Base-by-base conservation (phyloP, 2,888 invertebrate species). In the Bellardia bayeri region DNA sequence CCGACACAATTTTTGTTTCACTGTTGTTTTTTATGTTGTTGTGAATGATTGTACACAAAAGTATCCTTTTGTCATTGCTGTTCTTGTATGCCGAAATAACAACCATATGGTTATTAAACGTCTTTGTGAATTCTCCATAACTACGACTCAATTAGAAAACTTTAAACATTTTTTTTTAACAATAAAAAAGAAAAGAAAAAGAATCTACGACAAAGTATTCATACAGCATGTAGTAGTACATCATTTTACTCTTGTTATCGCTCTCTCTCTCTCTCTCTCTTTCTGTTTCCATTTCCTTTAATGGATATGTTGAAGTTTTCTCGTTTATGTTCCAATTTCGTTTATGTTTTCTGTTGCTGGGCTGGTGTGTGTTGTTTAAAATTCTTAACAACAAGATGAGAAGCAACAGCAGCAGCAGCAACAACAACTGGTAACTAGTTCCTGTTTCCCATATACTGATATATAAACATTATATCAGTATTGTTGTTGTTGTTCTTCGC, bases 101-200 rank as follows among this genome's bases (percentile, higher is more conserved):
- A 54, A 74, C 69, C 80, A 85, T 81, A 75, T 80, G 85, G 75
- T 85, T 85, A 75, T 85, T 80, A 80, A 72, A 66, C 14, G 37
- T 74, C 66, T 79, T 79, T 79, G 56, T 45, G 23, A 54, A 78
- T 78, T 64, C 51, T 69, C 56, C 49, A 58, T 58, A 69, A 81
- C 75, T 63, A 45, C 63, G 82, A 64, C 86, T 79, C 79, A 86
- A 82, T 86, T 82, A 82, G 78, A 69, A 86, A 74, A 79, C 63
- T 80, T 78, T 64, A 37, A 71, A 78, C 14, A 66, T 40, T 42
- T 58, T 30, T 58, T 37, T 42, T 33, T 61, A n/a, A 42, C 23
- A 61, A 11, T 61, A 69, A 7, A 63, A 63, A 40, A 42, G 3
- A 51, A 49, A 30, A 64, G 66, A 40, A 51, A 76, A 72, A 51